Conservation (phyloP, 2,888 invertebrate genomes). For the Diaprepes abbreviatus region DNA sequence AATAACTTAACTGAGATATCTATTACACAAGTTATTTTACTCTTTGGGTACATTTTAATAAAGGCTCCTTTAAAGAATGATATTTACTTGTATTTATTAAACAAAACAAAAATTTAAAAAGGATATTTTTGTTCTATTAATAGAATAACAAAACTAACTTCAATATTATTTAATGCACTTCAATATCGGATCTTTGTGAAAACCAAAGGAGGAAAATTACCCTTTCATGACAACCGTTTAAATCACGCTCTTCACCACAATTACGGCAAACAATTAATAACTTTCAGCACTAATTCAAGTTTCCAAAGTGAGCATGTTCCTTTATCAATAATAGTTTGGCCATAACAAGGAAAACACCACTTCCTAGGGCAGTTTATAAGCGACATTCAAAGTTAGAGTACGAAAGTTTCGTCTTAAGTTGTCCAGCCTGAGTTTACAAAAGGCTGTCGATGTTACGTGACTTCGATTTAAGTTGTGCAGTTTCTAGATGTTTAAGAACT, state of each 20-base stretch:
- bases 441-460: not conserved
- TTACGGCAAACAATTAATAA: conserved; percentile 23
- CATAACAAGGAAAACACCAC: conserved; percentile 30
- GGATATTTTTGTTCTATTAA: no score
- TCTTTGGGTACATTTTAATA: no score
- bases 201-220: not conserved
- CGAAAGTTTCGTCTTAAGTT: not conserved
- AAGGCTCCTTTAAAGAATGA: no score
- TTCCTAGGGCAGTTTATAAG: conserved; percentile 9
- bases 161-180: not conserved
- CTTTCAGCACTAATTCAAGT: conserved; percentile 20
- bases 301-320: conserved; percentile 9
- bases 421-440: not conserved
- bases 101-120: no score
- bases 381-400: conserved; percentile 8
- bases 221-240: conserved; percentile 1
- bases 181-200: no score
- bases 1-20: no score
- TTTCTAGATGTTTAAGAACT: no score
- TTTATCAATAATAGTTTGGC: conserved; percentile 36
- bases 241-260: not conserved
- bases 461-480: not conserved
- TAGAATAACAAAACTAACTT: no score
- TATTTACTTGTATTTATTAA: no score
- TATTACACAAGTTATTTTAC: no score